Percentiles rank a stretch among this genome's conserved stretches.
Evolutionary conservation across 2,888 invertebrate species (phyloP).

Genomic region (Phortica magna): DNA sequence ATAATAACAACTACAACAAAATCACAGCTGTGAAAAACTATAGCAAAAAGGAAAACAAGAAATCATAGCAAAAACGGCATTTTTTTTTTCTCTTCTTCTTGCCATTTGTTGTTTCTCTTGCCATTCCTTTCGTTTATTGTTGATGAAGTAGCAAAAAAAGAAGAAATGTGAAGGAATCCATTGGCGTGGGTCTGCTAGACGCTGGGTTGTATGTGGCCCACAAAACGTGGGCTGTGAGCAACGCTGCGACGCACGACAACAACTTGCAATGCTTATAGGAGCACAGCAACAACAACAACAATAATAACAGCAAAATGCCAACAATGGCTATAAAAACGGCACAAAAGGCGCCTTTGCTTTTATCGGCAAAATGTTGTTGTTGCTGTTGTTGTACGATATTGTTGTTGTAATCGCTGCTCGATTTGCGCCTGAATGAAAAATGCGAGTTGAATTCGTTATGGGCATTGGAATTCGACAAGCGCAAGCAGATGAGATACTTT

Average conservation of each 20-base stretch:
- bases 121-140: not conserved
- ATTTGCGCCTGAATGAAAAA: not conserved
- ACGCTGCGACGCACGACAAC: not conserved
- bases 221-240: not conserved
- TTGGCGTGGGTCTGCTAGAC: not conserved
- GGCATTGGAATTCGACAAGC: not conserved
- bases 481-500: not conserved
- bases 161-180: not conserved
- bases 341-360: slow-evolving; percentile 55
- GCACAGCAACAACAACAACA: not conserved
- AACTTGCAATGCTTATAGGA: slow-evolving; percentile 13
- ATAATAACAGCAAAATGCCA: slow-evolving; percentile 49
- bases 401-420: not conserved
- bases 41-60: slow-evolving; percentile 1
- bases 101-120: not conserved
- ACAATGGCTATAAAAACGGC: not conserved
- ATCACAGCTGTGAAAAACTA: slow-evolving; percentile 35
- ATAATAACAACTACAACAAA: slow-evolving; percentile 43
- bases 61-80: not conserved
- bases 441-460: not conserved
- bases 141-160: slow-evolving; percentile 9
- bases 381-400: not conserved
- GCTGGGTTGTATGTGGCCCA: no score
- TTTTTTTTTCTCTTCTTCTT: not conserved
- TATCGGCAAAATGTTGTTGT: slow-evolving; percentile 43